Conservation (phyloP, 2,888 invertebrate species). For the Flexamia atlantica region DNA sequence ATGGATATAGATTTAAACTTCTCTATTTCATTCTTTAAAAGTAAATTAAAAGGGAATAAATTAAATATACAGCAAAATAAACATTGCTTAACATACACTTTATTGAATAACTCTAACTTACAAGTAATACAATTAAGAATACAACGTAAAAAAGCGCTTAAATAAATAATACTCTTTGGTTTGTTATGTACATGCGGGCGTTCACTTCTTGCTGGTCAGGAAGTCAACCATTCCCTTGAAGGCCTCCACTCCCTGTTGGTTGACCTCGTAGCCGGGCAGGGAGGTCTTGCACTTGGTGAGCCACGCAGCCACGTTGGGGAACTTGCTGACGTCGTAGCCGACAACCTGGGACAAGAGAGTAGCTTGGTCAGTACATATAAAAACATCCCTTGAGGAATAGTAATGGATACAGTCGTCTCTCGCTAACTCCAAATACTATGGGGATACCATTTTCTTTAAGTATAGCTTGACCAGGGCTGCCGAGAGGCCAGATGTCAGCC, state of each 20-base stretch:
- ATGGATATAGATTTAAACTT: too few relatives aligned
- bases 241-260: slow-evolving; percentile 70
- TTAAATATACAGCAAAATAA: too few relatives aligned
- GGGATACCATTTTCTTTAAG: too few relatives aligned
- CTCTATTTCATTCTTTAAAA: too few relatives aligned
- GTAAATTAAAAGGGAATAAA: too few relatives aligned
- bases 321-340: slow-evolving; percentile 82
- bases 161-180: slow-evolving; percentile 38
- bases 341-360: slow-evolving; percentile 72
- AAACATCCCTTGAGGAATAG: not conserved
- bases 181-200: not conserved
- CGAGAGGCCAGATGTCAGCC: not conserved
- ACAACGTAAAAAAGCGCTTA: slow-evolving; percentile 16
- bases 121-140: slow-evolving; percentile 1
- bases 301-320: slow-evolving; percentile 83
- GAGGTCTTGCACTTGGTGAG: slow-evolving; percentile 78
- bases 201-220: slow-evolving; percentile 64
- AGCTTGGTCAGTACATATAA: not conserved
- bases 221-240: slow-evolving; percentile 66
- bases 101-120: slow-evolving; percentile 16
- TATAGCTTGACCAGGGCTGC: too few relatives aligned
- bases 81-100: not conserved
- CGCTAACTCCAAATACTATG: too few relatives aligned
- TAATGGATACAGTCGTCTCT: too few relatives aligned
- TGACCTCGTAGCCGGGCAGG: slow-evolving; percentile 78